Evolutionary conservation across 1,140 invertebrate genomes (phyloP), one percentile per base, ranked within the genome.

Genomic region (Caerostris extrusa): DNA sequence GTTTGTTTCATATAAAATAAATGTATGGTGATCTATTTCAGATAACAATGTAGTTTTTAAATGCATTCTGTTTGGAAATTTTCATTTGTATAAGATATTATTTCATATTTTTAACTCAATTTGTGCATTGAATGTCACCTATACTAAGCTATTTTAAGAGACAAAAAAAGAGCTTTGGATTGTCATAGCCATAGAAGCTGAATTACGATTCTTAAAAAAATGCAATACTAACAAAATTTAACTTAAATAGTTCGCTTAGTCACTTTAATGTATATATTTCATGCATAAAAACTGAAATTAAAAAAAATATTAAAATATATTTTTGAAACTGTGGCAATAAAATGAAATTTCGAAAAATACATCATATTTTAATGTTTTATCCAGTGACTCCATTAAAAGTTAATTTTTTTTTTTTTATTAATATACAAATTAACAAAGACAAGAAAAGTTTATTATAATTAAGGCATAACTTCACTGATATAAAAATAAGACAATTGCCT

Each of bases 121-220:
- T 58, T 17, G 19, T 19, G 56, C 34, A 6, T 85, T 56, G 19
- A 85, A 85, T 10, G 10, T 71, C 12, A 77, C 34, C 7, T 77
- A 85, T 7, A 19, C 86, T 88, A 88, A 88, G 7, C 86, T 88
- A 88, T 88, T 88, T 88, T 14, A 88, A 64, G 50, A 88, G 86
- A 88, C 10, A 88, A 64, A 88, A n/a, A 34, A 88, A 64, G 53
- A 61, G 67, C 71, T 85, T 61, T 92, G 82, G 90, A 92, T 92
- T 92, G 90, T 92, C 90, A 85, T 56, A 92, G 90, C 90, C 90
- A 92, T n/a, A 57, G 50, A 77, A 77, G 34, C 71, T 77, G 10
- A 77, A 77, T 77, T 53, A 50, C 71, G 14, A 53, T 77, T 77
- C 12, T 50, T 50, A 34, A 34, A 34, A n/a, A 34, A 34, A 34